Evolutionary conservation across 2,888 invertebrate genomes (phyloP).

Genomic region (Pristionchus japonicus): DNA sequence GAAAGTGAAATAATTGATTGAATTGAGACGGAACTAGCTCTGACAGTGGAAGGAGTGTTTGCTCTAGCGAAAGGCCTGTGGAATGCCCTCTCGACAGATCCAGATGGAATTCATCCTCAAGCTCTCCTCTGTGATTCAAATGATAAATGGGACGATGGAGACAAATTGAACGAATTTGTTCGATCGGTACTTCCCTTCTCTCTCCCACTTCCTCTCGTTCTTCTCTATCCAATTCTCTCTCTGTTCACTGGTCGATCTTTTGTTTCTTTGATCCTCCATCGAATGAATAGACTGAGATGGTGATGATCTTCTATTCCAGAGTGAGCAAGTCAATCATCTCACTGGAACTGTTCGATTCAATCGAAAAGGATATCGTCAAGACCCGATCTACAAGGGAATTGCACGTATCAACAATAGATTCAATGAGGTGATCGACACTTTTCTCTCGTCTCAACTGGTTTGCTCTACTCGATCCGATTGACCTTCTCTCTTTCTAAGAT

Average conservation of each 20-base stretch:
- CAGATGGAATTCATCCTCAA: conserved; percentile 52
- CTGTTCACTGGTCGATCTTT: neutral
- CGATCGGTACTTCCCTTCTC: conserved; percentile 58
- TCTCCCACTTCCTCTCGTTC: conserved; percentile 48
- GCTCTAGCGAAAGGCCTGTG: conserved; percentile 48
- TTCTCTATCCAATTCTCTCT: conserved; percentile 9
- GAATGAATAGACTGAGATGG: neutral
- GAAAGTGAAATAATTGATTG: neutral
- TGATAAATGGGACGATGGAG: conserved; percentile 70
- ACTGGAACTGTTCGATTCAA: conserved; percentile 32
- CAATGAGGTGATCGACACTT: conserved; percentile 16
- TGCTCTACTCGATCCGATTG: neutral
- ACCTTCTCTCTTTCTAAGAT: neutral
- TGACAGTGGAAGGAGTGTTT: conserved; percentile 69
- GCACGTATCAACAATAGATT: conserved; percentile 35
- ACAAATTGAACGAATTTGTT: conserved; percentile 63
- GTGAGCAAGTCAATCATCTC: conserved; percentile 36
- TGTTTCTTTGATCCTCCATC: neutral
- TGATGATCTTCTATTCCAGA: conserved; percentile 4
- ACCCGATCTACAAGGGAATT: conserved; percentile 19
- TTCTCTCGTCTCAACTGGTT: neutral
- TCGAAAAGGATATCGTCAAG: conserved; percentile 2
- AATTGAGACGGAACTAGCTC: conserved; percentile 65
- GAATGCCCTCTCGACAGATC: neutral
- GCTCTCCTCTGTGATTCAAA: conserved; percentile 68